A percentile compares a stretch with the other conserved stretches of the same genome.
Evolutionary conservation across 2,888 invertebrate species (phyloP).

Genomic region (Oligia fasciuncula): DNA sequence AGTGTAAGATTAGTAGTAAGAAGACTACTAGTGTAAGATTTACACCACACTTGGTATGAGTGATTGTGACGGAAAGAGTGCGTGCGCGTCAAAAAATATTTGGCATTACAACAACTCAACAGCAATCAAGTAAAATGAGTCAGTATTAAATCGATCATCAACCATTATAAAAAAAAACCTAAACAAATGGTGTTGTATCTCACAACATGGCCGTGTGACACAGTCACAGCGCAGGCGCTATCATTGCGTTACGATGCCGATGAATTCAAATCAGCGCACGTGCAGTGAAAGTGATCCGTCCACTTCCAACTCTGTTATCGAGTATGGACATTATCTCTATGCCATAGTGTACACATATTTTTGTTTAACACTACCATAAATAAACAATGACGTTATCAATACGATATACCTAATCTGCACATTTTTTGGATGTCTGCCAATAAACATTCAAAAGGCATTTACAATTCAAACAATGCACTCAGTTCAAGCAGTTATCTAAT

Average conservation of each 20-base stretch:
- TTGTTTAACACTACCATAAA: constrained; percentile 33
- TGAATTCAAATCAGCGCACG: constrained; percentile 67
- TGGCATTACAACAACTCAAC: background rate
- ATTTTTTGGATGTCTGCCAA: constrained; percentile 58
- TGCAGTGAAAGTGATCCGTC: constrained; percentile 74
- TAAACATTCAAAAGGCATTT: constrained; percentile 15
- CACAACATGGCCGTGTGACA: constrained; percentile 45
- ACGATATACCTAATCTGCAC: constrained; percentile 31
- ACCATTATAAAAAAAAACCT: background rate
- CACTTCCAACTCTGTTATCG: constrained; percentile 46
- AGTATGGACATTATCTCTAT: constrained; percentile 48
- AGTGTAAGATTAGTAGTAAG: background rate
- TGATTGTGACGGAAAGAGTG: background rate
- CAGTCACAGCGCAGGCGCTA: constrained; percentile 20
- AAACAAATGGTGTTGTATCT: constrained; percentile 40
- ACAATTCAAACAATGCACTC: constrained; percentile 24
- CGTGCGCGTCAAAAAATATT: constrained; percentile 2
- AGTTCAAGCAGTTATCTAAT: constrained; percentile 14
- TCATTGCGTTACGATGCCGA: constrained; percentile 44
- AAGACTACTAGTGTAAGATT: background rate
- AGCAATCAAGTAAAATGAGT: constrained; percentile 1
- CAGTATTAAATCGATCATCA: background rate
- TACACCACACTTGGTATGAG: background rate
- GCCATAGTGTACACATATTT: constrained; percentile 22
- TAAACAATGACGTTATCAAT: constrained; percentile 38